These are phyloP conservation scores for Caenorhabditis drosophilae DNA, from an alignment of 2,888 invertebrate genomes.

Conservation along the genomic window DNA sequence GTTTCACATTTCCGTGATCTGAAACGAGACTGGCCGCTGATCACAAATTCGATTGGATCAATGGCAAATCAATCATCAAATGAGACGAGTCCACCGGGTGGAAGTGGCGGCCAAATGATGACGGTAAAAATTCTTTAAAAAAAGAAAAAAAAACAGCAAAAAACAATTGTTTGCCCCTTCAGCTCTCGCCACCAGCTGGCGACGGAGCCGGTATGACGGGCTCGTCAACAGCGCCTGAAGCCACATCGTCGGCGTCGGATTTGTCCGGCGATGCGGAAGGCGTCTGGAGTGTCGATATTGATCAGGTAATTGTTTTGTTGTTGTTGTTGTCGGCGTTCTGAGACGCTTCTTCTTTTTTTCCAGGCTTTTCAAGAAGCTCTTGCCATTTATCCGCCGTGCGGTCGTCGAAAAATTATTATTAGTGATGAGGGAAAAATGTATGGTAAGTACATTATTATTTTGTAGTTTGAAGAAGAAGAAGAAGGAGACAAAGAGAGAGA, in stretches of 20 bases:
- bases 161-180: slow-evolving; percentile 5
- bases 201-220: slow-evolving; percentile 37
- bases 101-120: slow-evolving; percentile 41
- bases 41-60: slow-evolving; percentile 18
- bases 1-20: background rate
- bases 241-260: slow-evolving; percentile 40
- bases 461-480: no score
- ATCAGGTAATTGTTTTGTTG: slow-evolving; percentile 75
- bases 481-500: no score
- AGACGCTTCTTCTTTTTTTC: slow-evolving; percentile 78
- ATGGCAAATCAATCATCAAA: slow-evolving; percentile 1
- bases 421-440: slow-evolving; percentile 99
- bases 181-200: slow-evolving; percentile 49
- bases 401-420: slow-evolving; percentile 97
- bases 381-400: slow-evolving; percentile 99
- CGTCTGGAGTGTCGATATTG: slow-evolving; percentile 99
- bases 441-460: slow-evolving; percentile 80
- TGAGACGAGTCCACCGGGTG: background rate
- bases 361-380: slow-evolving; percentile 91
- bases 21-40: slow-evolving; percentile 13
- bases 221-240: slow-evolving; percentile 38
- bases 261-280: slow-evolving; percentile 86
- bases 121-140: slow-evolving; percentile 13
- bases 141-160: background rate
- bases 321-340: slow-evolving; percentile 77